These are phyloP conservation scores for Liopterus haemorrhoidalis DNA, from an alignment of 2,888 invertebrate species.

Conservation along the genomic window DNA sequence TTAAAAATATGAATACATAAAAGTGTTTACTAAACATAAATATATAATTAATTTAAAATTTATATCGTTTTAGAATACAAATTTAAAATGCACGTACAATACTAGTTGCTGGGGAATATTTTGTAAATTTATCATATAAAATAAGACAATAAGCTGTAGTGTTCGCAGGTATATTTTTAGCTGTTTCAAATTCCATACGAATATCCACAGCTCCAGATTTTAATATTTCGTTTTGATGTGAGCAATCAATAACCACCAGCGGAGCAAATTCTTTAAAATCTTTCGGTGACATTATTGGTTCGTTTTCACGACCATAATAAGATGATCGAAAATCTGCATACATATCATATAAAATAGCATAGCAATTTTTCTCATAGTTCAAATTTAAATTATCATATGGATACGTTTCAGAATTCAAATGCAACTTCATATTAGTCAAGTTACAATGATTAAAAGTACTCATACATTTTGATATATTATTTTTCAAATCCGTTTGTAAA, in stretches of 20 bases:
- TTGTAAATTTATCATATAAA: slow-evolving; percentile 30
- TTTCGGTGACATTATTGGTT: slow-evolving; percentile 21
- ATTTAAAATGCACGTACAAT: slow-evolving; percentile 22
- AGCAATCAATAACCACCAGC: slow-evolving; percentile 23
- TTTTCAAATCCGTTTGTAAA: slow-evolving; percentile 41
- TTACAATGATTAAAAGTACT: slow-evolving; percentile 33
- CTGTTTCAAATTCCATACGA: slow-evolving; percentile 27
- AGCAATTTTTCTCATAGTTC: slow-evolving; percentile 33
- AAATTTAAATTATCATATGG: slow-evolving; percentile 39
- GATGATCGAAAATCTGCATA: slow-evolving; percentile 32
- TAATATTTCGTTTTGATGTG: slow-evolving; percentile 26
- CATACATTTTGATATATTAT: slow-evolving; percentile 30
- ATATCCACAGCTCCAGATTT: slow-evolving; percentile 29
- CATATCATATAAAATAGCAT: slow-evolving; percentile 33
- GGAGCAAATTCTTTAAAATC: slow-evolving; percentile 18
- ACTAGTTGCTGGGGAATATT: slow-evolving; percentile 27
- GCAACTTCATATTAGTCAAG: slow-evolving; percentile 38
- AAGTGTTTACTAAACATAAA: too few species aligned
- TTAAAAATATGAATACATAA: too few species aligned
- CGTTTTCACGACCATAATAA: slow-evolving; percentile 28
- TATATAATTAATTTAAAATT: too few species aligned
- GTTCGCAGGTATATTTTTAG: slow-evolving; percentile 24
- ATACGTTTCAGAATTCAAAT: slow-evolving; percentile 39
- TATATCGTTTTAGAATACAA: too few species aligned
- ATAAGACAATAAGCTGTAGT: slow-evolving; percentile 34